phyloP scores from a whole-genome alignment of 2,888 invertebrate genomes.

The Philopedon plagiatum region DNA sequence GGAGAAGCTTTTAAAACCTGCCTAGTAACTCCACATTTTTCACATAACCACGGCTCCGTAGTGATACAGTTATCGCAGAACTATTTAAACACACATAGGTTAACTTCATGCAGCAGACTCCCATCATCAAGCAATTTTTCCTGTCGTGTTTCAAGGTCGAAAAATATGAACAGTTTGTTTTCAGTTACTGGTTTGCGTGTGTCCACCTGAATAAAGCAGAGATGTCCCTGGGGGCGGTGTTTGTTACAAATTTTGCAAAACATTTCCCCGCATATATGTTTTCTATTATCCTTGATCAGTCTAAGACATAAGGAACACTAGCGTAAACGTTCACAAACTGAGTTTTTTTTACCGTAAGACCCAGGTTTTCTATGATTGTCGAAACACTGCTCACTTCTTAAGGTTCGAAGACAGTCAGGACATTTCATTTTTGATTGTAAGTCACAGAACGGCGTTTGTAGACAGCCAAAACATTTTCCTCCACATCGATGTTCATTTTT shows the following conservation, averaged over 20 bases:
- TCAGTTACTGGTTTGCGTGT: conserved; percentile 26
- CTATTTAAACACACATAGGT: conserved; percentile 40
- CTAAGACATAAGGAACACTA: conserved; percentile 30
- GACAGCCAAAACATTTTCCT: conserved; percentile 12
- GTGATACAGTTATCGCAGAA: neutral
- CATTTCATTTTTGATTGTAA: conserved; percentile 29
- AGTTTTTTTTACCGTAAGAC: neutral
- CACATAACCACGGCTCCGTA: neutral
- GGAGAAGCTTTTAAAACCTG: neutral
- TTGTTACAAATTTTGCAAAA: conserved; percentile 33
- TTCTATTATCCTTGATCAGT: conserved; percentile 14
- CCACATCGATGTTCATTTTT: conserved; percentile 35
- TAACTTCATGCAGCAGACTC: conserved; percentile 33
- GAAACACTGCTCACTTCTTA: conserved; percentile 34
- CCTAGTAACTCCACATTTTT: neutral
- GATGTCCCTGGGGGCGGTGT: conserved; percentile 6
- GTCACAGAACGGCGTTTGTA: conserved; percentile 11
- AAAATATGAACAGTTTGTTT: conserved; percentile 37
- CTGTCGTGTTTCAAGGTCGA: conserved; percentile 41
- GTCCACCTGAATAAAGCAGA: conserved; percentile 39
- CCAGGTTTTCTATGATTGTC: conserved; percentile 8
- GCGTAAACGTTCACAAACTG: conserved; percentile 25
- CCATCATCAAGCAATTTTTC: conserved; percentile 23
- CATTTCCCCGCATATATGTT: conserved; percentile 38
- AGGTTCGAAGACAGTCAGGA: conserved; percentile 26